Percentiles rank a stretch among this genome's conserved stretches.
Conservation (phyloP, 2,888 invertebrate species). For the Amphipyra berbera region DNA sequence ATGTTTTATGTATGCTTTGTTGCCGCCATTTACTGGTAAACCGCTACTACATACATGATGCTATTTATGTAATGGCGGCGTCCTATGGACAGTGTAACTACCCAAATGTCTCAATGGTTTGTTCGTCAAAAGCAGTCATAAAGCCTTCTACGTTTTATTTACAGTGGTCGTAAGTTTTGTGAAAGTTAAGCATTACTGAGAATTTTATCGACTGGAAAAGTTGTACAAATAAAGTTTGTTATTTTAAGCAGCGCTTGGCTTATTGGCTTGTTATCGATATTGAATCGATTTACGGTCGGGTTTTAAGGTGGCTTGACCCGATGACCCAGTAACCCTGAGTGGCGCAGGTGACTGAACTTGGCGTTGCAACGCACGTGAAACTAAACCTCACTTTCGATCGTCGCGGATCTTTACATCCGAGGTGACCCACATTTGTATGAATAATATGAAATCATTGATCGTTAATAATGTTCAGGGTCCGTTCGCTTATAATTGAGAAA, state of each 20-base stretch:
- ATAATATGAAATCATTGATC: conserved; percentile 22
- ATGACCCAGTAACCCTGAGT: conserved; percentile 80
- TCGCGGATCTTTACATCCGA: conserved; percentile 73
- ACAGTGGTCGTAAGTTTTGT: neutral
- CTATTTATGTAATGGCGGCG: conserved; percentile 58
- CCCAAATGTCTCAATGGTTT: neutral
- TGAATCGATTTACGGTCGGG: conserved; percentile 41
- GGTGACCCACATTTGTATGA: conserved; percentile 62
- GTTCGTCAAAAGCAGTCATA: conserved; percentile 2
- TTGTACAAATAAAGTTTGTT: neutral
- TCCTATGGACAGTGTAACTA: conserved; percentile 10
- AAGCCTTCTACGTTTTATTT: neutral
- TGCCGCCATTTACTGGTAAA: conserved; percentile 58
- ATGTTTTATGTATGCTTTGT: conserved; percentile 82
- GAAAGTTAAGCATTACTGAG: conserved; percentile 20
- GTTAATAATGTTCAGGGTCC: neutral
- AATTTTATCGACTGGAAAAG: neutral
- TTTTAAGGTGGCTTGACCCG: conserved; percentile 72
- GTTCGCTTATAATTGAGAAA: no score
- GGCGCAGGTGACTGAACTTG: conserved; percentile 72
- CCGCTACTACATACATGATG: conserved; percentile 47
- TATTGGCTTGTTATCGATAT: conserved; percentile 17
- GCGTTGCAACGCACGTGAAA: conserved; percentile 73
- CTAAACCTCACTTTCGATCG: conserved; percentile 80
- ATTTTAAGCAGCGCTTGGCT: conserved; percentile 3